phyloP scores from a whole-genome alignment of 2,888 invertebrate genomes.

The Melieria crassipennis region DNA sequence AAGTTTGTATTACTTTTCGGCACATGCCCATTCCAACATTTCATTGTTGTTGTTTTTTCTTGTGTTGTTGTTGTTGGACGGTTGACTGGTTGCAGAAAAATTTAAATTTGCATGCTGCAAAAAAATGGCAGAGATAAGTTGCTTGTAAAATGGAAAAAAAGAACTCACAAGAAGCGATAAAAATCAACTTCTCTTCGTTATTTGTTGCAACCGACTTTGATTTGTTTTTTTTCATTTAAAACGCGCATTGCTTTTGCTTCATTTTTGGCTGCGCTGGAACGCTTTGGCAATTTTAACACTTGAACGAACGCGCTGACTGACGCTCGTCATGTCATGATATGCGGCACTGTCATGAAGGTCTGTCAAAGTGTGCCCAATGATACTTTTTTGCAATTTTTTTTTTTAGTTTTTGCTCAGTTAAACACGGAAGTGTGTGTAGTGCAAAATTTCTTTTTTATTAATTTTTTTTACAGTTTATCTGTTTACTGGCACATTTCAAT shows the following conservation, averaged over 20 bases:
- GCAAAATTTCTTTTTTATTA: slow-evolving; percentile 40
- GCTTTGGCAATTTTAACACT: slow-evolving; percentile 58
- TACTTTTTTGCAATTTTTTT: too few relatives aligned
- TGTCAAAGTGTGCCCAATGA: too few relatives aligned
- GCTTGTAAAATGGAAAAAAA: slow-evolving; percentile 26
- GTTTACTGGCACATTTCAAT: background rate
- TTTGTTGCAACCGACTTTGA: slow-evolving; percentile 51
- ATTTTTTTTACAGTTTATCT: slow-evolving; percentile 42
- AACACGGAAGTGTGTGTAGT: background rate
- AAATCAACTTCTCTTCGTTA: slow-evolving; percentile 46
- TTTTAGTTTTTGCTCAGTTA: too few relatives aligned
- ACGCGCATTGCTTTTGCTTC: slow-evolving; percentile 7
- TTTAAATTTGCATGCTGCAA: slow-evolving; percentile 52
- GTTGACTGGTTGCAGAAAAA: slow-evolving; percentile 26
- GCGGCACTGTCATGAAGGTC: background rate
- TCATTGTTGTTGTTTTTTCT: slow-evolving; percentile 29
- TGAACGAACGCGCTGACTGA: slow-evolving; percentile 51
- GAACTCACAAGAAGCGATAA: slow-evolving; percentile 44
- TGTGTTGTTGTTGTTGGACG: slow-evolving; percentile 29
- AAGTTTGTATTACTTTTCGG: slow-evolving; percentile 60
- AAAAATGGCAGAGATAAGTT: slow-evolving; percentile 39
- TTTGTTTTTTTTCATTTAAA: slow-evolving; percentile 12
- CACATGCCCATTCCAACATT: slow-evolving; percentile 19
- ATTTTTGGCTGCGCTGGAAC: slow-evolving; percentile 25
- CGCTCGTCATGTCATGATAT: slow-evolving; percentile 48